Base-by-base conservation (phyloP, 1,140 invertebrate genomes). In the Drusus annulatus region DNA sequence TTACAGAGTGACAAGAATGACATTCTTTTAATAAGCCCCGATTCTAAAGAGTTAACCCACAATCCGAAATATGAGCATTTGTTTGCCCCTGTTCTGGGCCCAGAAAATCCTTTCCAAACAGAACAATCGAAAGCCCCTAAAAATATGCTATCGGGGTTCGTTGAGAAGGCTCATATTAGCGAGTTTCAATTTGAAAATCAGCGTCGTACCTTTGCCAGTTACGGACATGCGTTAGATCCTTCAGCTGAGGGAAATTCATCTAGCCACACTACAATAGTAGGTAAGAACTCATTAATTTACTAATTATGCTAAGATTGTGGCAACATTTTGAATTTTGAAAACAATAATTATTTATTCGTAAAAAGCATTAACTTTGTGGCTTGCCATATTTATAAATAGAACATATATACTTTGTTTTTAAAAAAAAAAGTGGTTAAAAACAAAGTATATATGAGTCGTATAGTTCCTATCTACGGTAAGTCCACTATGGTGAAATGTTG, bases 161-260 rank as follows among this genome's bases (percentile, higher is more conserved):
- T 99, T 4, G 99, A 99, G 87, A 93, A 95, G 84, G 97, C 98
- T 4, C 96, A 99, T 88, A 93, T 99, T 31, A 99, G 94, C 90
- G 96, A 97, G 85, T 99, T 99, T 89, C 96, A 99, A 84, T 99
- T 99, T 93, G 98, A 99, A 89, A 98, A 97, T 87, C 98, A 99
- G 86, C 91, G 98, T 81, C 91, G 97, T 86, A 99, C 98, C 13
- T 99, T 99, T 88, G 91, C 93, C 36, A 97, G 96, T 86, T 98
- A 96, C 90, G 97, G 98, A n/a, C 98, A 98, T 91, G 98, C 98
- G 2, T 86, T 98, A 65, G 97, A 99, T 92, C 98, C 98, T 0
- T 95, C 96, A 5, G 94, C 96, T 8, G 95, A 96, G 85, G 90
- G 90, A 28, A 90, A 90, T 73, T 85, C 86, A 65, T 91, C 90